These are phyloP conservation scores for Sebastes taczanowskii DNA, from an alignment of 2,797 vertebrate genomes.

Conservation along the genomic window DNA sequence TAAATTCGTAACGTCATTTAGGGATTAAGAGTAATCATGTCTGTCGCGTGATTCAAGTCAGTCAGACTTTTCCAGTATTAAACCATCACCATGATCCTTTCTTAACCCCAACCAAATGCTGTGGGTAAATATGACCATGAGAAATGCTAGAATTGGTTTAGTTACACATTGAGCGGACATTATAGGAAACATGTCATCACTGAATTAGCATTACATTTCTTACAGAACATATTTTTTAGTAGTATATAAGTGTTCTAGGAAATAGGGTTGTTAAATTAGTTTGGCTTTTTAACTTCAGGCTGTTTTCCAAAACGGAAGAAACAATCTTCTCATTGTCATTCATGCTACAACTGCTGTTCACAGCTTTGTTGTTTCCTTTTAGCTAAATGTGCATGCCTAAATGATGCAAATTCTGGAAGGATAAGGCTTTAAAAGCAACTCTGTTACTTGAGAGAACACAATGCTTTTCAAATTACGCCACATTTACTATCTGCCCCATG, in stretches of 20 bases:
- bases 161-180: no score
- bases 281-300: not conserved
- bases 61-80: not conserved
- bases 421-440: not conserved
- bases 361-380: not conserved
- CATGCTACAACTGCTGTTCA: not conserved
- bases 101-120: no score
- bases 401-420: not conserved
- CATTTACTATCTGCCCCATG: not conserved
- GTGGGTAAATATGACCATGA: not conserved
- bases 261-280: not conserved
- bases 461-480: not conserved
- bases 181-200: no score
- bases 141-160: not conserved
- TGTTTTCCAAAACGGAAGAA: not conserved
- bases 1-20: no score
- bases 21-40: not conserved
- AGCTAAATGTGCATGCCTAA: not conserved
- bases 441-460: not conserved
- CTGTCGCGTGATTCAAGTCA: not conserved
- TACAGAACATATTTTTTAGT: not conserved
- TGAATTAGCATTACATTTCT: not conserved
- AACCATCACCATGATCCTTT: no score
- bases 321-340: not conserved
- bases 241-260: not conserved